Evolutionary conservation across 2,113 vertebrate species (phyloP).

Genomic region (Archilochus colubris): DNA sequence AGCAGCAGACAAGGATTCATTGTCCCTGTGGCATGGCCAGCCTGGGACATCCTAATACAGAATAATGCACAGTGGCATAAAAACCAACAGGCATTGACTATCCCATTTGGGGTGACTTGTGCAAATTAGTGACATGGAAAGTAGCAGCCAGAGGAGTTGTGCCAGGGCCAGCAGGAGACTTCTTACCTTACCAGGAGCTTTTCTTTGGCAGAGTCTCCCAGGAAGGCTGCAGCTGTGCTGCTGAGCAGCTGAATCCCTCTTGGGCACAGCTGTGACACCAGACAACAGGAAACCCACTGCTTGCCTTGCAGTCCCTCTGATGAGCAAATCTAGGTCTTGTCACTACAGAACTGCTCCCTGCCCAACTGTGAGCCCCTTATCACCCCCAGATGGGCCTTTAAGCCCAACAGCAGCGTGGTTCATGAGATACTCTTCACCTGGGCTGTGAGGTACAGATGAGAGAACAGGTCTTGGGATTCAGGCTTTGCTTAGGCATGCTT

Average conservation of each 20-base stretch:
- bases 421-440: not conserved
- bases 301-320: not conserved
- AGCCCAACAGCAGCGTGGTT: not conserved
- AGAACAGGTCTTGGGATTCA: not conserved
- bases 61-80: not conserved
- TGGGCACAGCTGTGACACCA: not conserved
- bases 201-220: not conserved
- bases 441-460: not conserved
- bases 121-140: not conserved
- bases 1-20: not conserved
- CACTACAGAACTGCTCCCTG: not conserved
- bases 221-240: not conserved
- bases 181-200: not conserved
- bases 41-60: not conserved
- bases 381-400: not conserved
- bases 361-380: not conserved
- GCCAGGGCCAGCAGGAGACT: not conserved
- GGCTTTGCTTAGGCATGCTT: not conserved
- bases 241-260: not conserved
- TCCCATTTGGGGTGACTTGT: not conserved
- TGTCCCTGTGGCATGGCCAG: not conserved
- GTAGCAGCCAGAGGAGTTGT: not conserved
- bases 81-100: not conserved
- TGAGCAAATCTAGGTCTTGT: not conserved
- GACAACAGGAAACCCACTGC: not conserved